Conservation (phyloP, 2,113 vertebrate species). For the Pavo muticus region DNA sequence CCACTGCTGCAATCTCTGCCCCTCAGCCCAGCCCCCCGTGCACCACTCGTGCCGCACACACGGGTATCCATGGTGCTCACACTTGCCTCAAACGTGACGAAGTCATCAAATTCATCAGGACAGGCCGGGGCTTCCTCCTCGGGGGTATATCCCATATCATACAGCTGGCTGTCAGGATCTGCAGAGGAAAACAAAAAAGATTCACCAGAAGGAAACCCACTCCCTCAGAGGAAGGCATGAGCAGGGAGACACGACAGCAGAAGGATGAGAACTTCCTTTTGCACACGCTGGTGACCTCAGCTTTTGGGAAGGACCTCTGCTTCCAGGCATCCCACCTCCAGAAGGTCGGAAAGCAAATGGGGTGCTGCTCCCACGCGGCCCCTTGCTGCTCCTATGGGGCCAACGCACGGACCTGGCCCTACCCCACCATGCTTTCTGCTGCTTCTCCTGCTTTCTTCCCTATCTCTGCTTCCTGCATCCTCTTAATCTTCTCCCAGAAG, state of each 20-base stretch:
- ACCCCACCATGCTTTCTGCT: neutral
- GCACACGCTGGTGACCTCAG: neutral
- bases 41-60: neutral
- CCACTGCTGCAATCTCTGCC: neutral
- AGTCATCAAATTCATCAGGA: slow-evolving; percentile 90
- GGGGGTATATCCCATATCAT: slow-evolving; percentile 80
- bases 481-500: slow-evolving; percentile 18
- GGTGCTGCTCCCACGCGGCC: neutral
- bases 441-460: neutral
- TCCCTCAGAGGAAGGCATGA: fast-evolving
- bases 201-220: neutral
- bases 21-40: neutral
- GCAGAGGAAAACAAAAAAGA: slow-evolving; percentile 5
- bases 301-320: neutral
- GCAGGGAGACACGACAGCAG: fast-evolving
- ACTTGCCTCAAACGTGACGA: slow-evolving; percentile 89
- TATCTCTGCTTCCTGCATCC: neutral
- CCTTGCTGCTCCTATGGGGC: fast-evolving
- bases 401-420: neutral
- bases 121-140: slow-evolving; percentile 85
- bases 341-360: fast-evolving
- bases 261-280: neutral
- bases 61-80: fast-evolving
- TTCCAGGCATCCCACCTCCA: neutral
- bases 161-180: slow-evolving; percentile 88